These are phyloP conservation scores for Meghimatium bilineatum DNA, from an alignment of 2,888 invertebrate genomes.

Conservation along the genomic window DNA sequence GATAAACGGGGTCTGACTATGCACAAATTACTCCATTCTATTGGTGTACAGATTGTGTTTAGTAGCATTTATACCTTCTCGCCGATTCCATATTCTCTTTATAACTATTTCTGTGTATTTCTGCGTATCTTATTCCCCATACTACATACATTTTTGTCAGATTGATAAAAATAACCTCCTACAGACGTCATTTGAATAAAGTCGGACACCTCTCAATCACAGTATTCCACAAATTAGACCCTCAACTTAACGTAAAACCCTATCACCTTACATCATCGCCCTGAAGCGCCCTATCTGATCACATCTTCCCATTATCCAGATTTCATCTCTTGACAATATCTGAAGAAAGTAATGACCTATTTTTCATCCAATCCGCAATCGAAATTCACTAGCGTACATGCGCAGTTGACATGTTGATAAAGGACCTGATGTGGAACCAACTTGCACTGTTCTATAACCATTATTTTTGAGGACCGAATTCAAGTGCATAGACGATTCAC, in stretches of 20 bases:
- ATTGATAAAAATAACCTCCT: too few relatives aligned
- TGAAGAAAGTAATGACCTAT: constrained; percentile 1
- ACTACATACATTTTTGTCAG: too few relatives aligned
- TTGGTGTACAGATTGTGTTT: too few relatives aligned
- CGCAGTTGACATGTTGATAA: background rate
- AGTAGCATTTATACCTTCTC: too few relatives aligned
- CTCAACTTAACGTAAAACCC: background rate
- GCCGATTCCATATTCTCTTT: too few relatives aligned
- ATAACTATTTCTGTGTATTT: too few relatives aligned
- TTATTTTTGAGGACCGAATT: background rate
- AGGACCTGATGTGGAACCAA: background rate
- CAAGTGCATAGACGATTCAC: background rate
- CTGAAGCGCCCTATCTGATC: background rate
- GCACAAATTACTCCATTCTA: too few relatives aligned
- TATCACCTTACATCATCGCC: background rate
- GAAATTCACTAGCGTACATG: background rate
- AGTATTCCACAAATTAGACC: background rate
- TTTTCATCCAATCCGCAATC: background rate
- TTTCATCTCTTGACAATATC: background rate
- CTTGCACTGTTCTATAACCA: background rate
- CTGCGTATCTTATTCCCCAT: too few relatives aligned
- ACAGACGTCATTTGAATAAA: background rate
- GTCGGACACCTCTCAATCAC: background rate
- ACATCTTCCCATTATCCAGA: background rate
- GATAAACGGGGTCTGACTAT: too few relatives aligned